Conservation (phyloP, 2,797 vertebrate species). For the Thamnophis elegans region DNA sequence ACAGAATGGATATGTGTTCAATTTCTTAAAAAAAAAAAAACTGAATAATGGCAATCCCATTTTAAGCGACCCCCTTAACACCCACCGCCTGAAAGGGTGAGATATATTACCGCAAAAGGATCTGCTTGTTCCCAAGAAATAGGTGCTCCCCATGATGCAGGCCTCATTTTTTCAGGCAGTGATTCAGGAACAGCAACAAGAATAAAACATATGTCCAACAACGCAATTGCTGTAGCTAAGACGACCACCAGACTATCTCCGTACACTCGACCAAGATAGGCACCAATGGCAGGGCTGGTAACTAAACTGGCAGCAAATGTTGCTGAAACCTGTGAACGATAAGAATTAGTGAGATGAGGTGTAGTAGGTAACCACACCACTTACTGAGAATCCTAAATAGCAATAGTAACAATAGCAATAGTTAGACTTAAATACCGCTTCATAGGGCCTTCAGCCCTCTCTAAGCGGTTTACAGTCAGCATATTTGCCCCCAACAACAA, state of each 20-base stretch:
- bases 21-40: neutral
- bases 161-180: conserved; percentile 85
- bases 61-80: neutral
- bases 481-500: too few relatives aligned
- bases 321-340: conserved; percentile 78
- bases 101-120: conserved; percentile 81
- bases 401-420: too few relatives aligned
- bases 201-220: conserved; percentile 86
- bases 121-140: conserved; percentile 89
- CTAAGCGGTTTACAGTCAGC: too few relatives aligned
- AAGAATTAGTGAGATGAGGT: neutral
- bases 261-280: conserved; percentile 81
- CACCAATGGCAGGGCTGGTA: conserved; percentile 85
- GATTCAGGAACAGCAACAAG: conserved; percentile 85
- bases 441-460: too few relatives aligned
- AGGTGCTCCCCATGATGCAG: conserved; percentile 84
- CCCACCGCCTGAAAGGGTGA: neutral
- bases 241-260: conserved; percentile 86
- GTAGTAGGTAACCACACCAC: neutral
- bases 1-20: neutral
- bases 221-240: conserved; percentile 82
- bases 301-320: conserved; percentile 86
- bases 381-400: neutral
- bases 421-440: too few relatives aligned
- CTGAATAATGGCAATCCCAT: neutral